These are phyloP conservation scores for Blomia tropicalis DNA, from an alignment of 2,888 invertebrate genomes.

Conservation along the genomic window DNA sequence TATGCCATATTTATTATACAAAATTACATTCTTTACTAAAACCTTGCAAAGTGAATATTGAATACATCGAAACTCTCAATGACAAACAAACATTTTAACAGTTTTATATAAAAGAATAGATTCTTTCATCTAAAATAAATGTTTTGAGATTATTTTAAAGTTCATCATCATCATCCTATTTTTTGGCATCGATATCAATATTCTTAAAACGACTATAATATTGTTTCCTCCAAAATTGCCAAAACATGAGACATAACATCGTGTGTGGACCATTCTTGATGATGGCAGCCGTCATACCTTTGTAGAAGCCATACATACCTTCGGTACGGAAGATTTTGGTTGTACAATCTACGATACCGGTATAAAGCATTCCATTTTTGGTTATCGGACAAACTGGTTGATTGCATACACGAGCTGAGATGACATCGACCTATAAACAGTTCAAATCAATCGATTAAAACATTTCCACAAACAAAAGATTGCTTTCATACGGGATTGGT, in stretches of 20 bases:
- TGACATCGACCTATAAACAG: slow-evolving; percentile 76
- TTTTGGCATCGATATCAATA: too few relatives aligned
- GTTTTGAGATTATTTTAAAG: background rate
- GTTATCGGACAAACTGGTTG: slow-evolving; percentile 49
- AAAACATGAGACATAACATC: slow-evolving; percentile 66
- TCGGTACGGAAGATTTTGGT: slow-evolving; percentile 56
- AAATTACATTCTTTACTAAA: too few relatives aligned
- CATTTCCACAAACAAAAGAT: too few relatives aligned
- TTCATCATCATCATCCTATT: background rate
- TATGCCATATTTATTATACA: too few relatives aligned
- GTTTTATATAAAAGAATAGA: too few relatives aligned
- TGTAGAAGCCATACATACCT: slow-evolving; percentile 65
- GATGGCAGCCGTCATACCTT: slow-evolving; percentile 74
- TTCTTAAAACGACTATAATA: slow-evolving; percentile 28
- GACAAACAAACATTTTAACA: too few relatives aligned
- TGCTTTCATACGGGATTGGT: slow-evolving; percentile 80
- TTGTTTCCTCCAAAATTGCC: slow-evolving; percentile 45
- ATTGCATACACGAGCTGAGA: slow-evolving; percentile 71
- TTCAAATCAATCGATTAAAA: too few relatives aligned
- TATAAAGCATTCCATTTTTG: slow-evolving; percentile 40
- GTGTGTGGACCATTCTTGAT: slow-evolving; percentile 77
- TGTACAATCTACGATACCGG: slow-evolving; percentile 57
- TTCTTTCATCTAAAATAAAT: too few relatives aligned
- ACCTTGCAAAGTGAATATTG: too few relatives aligned
- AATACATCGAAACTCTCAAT: too few relatives aligned